Percentiles rank a stretch among this genome's conserved stretches.
Conservation (phyloP, 2,797 vertebrate species). For the Oreochromis grahami region DNA sequence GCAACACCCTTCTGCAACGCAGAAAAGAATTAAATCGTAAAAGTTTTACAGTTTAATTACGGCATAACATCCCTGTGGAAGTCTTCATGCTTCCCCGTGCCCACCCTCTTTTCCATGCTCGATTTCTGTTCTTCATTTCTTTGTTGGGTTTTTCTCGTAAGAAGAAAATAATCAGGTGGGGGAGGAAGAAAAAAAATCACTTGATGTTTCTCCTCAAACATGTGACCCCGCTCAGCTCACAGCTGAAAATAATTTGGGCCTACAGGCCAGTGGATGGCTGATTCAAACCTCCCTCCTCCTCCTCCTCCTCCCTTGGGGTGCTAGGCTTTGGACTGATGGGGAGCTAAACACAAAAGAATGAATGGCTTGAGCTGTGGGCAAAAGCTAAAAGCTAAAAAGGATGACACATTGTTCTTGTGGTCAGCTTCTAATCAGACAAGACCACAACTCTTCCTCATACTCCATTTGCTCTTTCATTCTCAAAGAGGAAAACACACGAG, state of each 20-base stretch:
- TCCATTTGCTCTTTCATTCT: constrained; percentile 9
- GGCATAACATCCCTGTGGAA: constrained; percentile 11
- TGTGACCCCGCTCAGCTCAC: constrained; percentile 71
- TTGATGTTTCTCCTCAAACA: constrained; percentile 75
- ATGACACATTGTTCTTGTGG: background rate
- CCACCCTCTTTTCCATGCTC: background rate
- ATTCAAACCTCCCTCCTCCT: constrained; percentile 49
- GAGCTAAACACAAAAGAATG: constrained; percentile 24
- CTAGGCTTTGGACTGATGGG: constrained; percentile 3
- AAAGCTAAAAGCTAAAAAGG: constrained; percentile 6
- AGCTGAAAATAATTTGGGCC: constrained; percentile 82
- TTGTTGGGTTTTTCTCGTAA: constrained; percentile 32
- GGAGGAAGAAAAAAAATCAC: constrained; percentile 23
- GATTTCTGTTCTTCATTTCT: constrained; percentile 51
- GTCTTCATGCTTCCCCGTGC: constrained; percentile 19
- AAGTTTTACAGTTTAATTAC: background rate
- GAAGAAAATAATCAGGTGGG: constrained; percentile 34
- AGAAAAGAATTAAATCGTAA: constrained; percentile 24
- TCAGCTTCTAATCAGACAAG: background rate
- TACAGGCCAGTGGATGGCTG: constrained; percentile 54
- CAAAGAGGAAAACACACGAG: background rate
- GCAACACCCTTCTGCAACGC: constrained; percentile 2
- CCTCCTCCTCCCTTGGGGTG: constrained; percentile 26
- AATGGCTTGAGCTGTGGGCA: constrained; percentile 1
- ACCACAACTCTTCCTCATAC: background rate